Conservation (phyloP, 2,888 invertebrate genomes). For the Apeira syringaria region DNA sequence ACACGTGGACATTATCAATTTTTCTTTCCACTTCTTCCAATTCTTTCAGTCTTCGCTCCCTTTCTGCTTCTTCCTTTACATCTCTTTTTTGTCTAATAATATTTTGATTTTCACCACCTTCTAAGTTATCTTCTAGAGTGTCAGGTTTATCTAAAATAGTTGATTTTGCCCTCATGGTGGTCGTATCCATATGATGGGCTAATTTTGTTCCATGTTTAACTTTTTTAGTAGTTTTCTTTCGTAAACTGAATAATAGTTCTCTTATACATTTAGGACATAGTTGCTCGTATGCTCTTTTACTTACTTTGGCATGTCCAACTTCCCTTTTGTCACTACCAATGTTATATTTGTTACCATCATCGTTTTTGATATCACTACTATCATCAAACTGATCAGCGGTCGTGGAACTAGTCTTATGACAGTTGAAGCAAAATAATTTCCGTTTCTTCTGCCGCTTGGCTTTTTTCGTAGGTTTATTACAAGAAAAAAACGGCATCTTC, state of each 20-base stretch:
- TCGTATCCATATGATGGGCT: background rate
- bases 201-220: background rate
- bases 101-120: background rate
- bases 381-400: background rate
- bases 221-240: constrained; percentile 9
- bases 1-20: constrained; percentile 36
- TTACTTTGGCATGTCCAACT: background rate
- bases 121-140: constrained; percentile 5
- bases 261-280: constrained; percentile 27
- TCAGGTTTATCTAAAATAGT: constrained; percentile 1
- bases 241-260: constrained; percentile 6
- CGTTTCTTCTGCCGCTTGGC: constrained; percentile 48
- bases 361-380: background rate
- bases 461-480: constrained; percentile 43
- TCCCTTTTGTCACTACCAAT: background rate
- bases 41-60: constrained; percentile 40
- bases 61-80: constrained; percentile 24
- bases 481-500: constrained; percentile 71
- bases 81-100: constrained; percentile 28
- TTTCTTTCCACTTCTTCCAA: constrained; percentile 45
- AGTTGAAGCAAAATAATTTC: constrained; percentile 41
- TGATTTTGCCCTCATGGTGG: background rate
- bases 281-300: constrained; percentile 16
- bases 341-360: background rate
- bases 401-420: constrained; percentile 25